Percentiles rank a stretch among this genome's conserved stretches.
Conservation (phyloP, 2,113 vertebrate species). For the Gallinago media region DNA sequence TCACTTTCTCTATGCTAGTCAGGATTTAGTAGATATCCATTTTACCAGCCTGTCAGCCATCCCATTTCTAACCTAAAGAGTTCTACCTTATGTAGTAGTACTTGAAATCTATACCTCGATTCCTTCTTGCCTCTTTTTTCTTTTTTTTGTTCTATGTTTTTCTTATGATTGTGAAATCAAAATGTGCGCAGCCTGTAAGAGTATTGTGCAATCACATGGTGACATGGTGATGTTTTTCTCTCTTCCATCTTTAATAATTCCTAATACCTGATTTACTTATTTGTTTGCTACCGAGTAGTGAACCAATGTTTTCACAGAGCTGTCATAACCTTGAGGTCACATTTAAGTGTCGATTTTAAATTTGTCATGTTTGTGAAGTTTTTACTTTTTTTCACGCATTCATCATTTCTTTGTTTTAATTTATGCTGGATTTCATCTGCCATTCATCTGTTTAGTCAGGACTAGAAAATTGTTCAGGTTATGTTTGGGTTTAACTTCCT, state of each 20-base stretch:
- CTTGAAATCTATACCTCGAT: not conserved
- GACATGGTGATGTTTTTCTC: not conserved
- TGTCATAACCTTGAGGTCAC: not conserved
- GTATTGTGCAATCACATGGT: not conserved
- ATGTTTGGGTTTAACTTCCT: not conserved
- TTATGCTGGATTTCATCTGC: not conserved
- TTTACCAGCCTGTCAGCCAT: not conserved
- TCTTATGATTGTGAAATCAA: not conserved
- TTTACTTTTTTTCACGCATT: not conserved
- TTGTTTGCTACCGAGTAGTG: not conserved
- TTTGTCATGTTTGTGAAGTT: not conserved
- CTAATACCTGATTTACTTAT: not conserved
- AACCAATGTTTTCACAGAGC: not conserved
- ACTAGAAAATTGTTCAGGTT: not conserved
- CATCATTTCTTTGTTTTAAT: not conserved
- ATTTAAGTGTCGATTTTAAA: not conserved
- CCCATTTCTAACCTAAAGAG: not conserved
- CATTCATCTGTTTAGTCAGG: not conserved
- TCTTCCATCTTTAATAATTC: not conserved
- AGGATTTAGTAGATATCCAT: not conserved
- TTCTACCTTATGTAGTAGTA: fast-evolving
- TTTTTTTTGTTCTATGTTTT: not conserved
- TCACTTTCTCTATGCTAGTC: not conserved
- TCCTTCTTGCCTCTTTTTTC: not conserved
- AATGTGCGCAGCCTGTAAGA: not conserved